Percentiles rank a stretch among this genome's conserved stretches.
Evolutionary conservation across 2,113 vertebrate species (phyloP).

Genomic region (Tragelaphus scriptus): DNA sequence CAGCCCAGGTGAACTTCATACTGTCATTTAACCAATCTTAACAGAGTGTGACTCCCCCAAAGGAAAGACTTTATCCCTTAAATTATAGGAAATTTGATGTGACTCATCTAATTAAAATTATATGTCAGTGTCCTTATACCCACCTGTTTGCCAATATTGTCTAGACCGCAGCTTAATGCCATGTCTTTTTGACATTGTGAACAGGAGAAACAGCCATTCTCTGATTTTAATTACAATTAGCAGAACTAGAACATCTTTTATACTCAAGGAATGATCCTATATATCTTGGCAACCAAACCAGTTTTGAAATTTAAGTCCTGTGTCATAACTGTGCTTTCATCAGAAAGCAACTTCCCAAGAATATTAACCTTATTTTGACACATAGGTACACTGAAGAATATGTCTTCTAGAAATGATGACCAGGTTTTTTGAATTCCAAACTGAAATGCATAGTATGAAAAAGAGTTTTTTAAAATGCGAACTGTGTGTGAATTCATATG

Average conservation of each 20-base stretch:
- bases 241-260: not conserved
- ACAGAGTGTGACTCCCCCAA: not conserved
- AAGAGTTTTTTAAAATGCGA: not conserved
- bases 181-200: not conserved
- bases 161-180: not conserved
- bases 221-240: not conserved
- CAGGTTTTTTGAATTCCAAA: not conserved
- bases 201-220: not conserved
- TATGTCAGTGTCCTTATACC: not conserved
- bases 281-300: not conserved
- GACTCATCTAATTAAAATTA: not conserved
- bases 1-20: not conserved
- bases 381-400: not conserved
- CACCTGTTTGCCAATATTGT: not conserved
- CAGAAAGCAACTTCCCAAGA: not conserved
- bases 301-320: not conserved
- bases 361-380: not conserved
- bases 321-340: not conserved
- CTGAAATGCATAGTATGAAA: not conserved
- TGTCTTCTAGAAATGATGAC: not conserved
- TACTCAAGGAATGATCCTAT: not conserved
- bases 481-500: not conserved
- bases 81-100: not conserved
- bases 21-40: not conserved
- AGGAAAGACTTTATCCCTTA: not conserved